A percentile compares a stretch with the other conserved stretches of the same genome.
Conservation (phyloP, 2,888 invertebrate species). For the Bedellia somnulentella region DNA sequence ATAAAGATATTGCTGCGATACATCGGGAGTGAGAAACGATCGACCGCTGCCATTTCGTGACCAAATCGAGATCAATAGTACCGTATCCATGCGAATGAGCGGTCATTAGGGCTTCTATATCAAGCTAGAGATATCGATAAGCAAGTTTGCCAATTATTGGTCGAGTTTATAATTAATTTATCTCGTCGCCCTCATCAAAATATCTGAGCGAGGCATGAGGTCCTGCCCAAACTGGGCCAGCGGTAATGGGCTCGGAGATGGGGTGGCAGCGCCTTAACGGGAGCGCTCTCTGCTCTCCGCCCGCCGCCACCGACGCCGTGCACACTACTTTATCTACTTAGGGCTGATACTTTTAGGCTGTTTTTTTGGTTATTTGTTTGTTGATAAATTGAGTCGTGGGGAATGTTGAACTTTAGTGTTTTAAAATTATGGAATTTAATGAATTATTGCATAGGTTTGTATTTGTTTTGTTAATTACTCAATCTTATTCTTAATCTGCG, state of each 20-base stretch:
- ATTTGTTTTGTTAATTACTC: too few relatives aligned
- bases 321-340: background rate
- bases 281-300: background rate
- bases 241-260: conserved; percentile 11
- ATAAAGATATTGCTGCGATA: too few relatives aligned
- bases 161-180: conserved; percentile 53
- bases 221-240: conserved; percentile 22
- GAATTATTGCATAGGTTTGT: background rate
- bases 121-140: conserved; percentile 27
- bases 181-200: conserved; percentile 39
- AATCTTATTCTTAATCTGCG: too few relatives aligned
- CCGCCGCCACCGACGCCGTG: background rate
- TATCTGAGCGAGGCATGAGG: conserved; percentile 35
- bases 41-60: too few relatives aligned
- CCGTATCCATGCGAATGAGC: conserved; percentile 8
- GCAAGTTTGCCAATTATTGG: conserved; percentile 29
- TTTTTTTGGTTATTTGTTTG: too few relatives aligned
- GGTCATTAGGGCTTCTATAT: conserved; percentile 20
- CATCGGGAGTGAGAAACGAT: too few relatives aligned
- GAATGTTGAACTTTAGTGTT: too few relatives aligned
- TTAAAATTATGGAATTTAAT: background rate
- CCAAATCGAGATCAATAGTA: background rate
- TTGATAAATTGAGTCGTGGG: too few relatives aligned
- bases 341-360: background rate
- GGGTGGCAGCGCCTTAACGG: conserved; percentile 12